phyloP scores from a whole-genome alignment of 1,140 invertebrate species.

The Heliconius hewitsoni region DNA sequence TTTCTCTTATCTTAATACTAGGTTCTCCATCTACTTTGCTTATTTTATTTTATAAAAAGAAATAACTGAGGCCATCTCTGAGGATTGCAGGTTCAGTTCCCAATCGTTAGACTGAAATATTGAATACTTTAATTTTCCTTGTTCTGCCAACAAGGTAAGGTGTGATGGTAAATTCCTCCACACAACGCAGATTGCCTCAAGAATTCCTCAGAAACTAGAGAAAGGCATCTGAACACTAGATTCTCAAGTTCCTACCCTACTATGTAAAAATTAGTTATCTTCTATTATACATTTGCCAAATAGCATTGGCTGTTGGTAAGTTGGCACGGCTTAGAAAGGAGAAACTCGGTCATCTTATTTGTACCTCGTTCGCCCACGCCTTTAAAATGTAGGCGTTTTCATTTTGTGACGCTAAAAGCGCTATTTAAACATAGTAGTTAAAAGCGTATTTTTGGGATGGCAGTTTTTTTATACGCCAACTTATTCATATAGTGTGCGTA shows the following conservation, averaged over 20 bases:
- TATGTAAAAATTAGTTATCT: background rate
- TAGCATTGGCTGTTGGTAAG: background rate
- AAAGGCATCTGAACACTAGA: too few species aligned
- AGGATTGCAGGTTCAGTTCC: too few species aligned
- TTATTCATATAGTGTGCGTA: too few species aligned
- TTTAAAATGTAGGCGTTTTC: conserved; percentile 29
- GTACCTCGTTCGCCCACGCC: conserved; percentile 33
- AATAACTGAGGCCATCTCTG: too few species aligned
- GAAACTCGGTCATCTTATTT: conserved; percentile 33
- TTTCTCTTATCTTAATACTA: too few species aligned
- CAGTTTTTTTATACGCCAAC: background rate
- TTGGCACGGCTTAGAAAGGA: background rate
- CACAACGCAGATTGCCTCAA: too few species aligned
- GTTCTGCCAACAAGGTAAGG: background rate
- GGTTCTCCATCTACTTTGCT: too few species aligned
- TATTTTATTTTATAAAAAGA: too few species aligned
- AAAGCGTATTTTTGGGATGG: conserved; percentile 19
- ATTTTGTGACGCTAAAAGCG: conserved; percentile 24
- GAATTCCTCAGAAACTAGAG: too few species aligned
- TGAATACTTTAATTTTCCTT: too few species aligned
- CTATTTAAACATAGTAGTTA: conserved; percentile 15
- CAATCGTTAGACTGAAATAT: too few species aligned
- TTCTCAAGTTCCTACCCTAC: too few species aligned
- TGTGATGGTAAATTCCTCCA: background rate
- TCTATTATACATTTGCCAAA: background rate